A percentile compares a stretch with the other conserved stretches of the same genome.
These are phyloP conservation scores for Naja naja DNA, from an alignment of 2,113 vertebrate species.

Conservation along the genomic window DNA sequence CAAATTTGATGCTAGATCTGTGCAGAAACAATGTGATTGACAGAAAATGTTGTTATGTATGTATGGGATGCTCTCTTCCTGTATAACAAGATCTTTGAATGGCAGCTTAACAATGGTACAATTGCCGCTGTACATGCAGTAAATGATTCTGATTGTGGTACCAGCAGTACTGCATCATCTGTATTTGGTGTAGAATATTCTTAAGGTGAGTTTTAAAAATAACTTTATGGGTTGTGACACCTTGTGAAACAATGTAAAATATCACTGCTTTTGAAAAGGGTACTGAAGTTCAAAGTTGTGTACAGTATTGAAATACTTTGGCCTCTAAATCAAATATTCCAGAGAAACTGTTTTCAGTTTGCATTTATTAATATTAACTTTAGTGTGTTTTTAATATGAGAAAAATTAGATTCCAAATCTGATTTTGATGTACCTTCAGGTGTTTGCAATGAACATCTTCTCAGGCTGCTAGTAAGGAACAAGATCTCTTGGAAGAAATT, in stretches of 20 bases:
- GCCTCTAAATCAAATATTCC: constrained; percentile 42
- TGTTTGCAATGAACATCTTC: neutral
- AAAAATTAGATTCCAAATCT: constrained; percentile 17
- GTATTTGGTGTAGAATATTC: constrained; percentile 42
- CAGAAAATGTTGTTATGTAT: constrained; percentile 61
- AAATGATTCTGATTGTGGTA: constrained; percentile 62
- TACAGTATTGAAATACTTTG: constrained; percentile 26
- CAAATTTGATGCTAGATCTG: constrained; percentile 61
- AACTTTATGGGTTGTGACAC: constrained; percentile 44
- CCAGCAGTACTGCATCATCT: constrained; percentile 51
- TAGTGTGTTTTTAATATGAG: constrained; percentile 44
- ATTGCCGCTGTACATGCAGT: constrained; percentile 54
- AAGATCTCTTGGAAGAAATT: neutral
- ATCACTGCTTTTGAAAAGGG: constrained; percentile 44
- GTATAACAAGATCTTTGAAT: constrained; percentile 63
- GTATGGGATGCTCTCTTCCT: constrained; percentile 58
- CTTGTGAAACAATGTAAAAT: constrained; percentile 53
- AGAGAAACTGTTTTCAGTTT: constrained; percentile 41
- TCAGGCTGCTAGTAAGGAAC: neutral
- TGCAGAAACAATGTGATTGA: constrained; percentile 63
- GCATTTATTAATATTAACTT: constrained; percentile 34
- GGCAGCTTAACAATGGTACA: constrained; percentile 67
- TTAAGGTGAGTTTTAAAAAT: constrained; percentile 42
- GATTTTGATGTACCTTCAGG: constrained; percentile 20
- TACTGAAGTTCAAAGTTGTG: constrained; percentile 36